Base-by-base conservation (phyloP, 2,888 invertebrate species). In the Stenichneumon culpator region DNA sequence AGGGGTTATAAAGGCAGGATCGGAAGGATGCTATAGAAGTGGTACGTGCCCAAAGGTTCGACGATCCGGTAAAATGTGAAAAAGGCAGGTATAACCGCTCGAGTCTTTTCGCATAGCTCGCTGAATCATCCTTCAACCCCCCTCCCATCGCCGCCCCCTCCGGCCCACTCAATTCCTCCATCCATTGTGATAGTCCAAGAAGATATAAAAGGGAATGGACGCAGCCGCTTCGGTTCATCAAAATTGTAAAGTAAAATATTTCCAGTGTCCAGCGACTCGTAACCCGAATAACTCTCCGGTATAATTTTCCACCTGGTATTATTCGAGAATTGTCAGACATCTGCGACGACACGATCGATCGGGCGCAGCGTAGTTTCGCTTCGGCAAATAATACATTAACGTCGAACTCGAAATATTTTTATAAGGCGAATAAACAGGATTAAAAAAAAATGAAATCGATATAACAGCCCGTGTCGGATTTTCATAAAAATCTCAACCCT, bases 11-110 rank as follows among this genome's bases (percentile, higher is more conserved):
- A n/a, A 52, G n/a, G 50, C n/a, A 7, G n/a, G n/a, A 52, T 4
- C 16, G 50, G 50, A 7, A n/a, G 50, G 16, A n/a, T n/a, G 50
- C 50, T 60, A 28, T 60, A 16, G 60, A 60, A 6, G 19, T 6
- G 22, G 11, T 39, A 39, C 39, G 11, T 83, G 83, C 86, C 84
- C 85, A 87, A 90, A 88, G 90, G 90, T 90, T 90, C 90, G 89
- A 79, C 89, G 92, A 90, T 89, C 91, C 88, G 86, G 89, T 87
- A 91, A 91, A 92, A 93, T 91, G 90, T 82, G 88, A 88, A 89
- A 88, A 89, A 88, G 88, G 86, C 87, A 83, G 79, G 84, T 81
- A 84, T 89, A 87, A 88, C 87, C 85, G 83, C 74, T 22, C n/a
- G 74, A 72, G 68, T 54, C 74, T 75, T 44, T 54, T 72, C 57